phyloP scores from a whole-genome alignment of 53 echinoderm and acorn worm genomes.

The Glandiceps talaboti region DNA sequence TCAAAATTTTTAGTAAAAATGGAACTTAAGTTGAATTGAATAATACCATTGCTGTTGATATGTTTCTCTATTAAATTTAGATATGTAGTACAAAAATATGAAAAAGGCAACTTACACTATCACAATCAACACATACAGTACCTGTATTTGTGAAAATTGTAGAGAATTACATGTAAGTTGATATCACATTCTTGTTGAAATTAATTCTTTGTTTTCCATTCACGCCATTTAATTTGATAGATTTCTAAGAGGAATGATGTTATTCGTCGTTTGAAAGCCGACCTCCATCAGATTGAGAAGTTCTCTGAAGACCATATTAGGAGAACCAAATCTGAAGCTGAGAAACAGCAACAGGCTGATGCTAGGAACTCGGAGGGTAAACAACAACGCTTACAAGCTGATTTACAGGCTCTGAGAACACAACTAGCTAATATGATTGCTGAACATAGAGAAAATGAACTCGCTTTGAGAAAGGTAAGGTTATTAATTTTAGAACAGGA shows the following conservation, averaged over 20 bases:
- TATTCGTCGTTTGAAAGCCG: conserved; percentile 79
- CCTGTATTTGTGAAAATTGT: too few species aligned
- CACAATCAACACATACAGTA: too few species aligned
- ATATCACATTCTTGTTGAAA: too few species aligned
- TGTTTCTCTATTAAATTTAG: too few species aligned
- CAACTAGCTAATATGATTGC: conserved; percentile 78
- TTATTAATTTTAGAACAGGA: too few species aligned
- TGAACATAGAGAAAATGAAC: conserved; percentile 89
- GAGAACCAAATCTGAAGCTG: conserved; percentile 77
- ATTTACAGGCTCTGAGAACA: conserved; percentile 62
- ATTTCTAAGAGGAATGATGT: conserved; percentile 94
- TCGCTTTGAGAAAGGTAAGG: conserved; percentile 81
- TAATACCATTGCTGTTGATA: too few species aligned
- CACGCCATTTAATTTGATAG: conserved; percentile 15
- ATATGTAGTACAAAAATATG: too few species aligned
- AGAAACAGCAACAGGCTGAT: conserved; percentile 92
- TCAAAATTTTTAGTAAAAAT: too few species aligned
- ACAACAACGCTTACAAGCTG: conserved; percentile 50
- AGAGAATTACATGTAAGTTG: too few species aligned
- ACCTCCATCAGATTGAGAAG: conserved; percentile 93
- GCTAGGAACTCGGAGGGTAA: conserved; percentile 82
- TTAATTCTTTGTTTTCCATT: too few species aligned
- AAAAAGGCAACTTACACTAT: too few species aligned
- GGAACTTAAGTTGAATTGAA: too few species aligned
- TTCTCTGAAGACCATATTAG: conserved; percentile 98